Evolutionary conservation across 2,113 vertebrate genomes (phyloP).

Genomic region (Isurus oxyrinchus): DNA sequence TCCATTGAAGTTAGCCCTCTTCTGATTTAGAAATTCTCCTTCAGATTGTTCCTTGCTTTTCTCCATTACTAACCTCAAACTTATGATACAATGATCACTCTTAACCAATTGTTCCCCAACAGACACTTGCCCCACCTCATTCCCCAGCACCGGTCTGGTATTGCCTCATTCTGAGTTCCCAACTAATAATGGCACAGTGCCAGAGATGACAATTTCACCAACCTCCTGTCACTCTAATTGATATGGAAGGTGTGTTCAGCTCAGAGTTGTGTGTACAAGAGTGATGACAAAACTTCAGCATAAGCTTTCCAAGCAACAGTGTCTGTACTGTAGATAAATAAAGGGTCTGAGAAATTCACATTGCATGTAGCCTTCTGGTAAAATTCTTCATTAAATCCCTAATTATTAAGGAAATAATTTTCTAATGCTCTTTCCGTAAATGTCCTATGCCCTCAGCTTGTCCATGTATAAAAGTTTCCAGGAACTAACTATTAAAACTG

Average conservation of each 20-base stretch:
- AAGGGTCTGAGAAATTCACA: not conserved
- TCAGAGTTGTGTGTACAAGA: not conserved
- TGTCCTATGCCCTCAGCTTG: not conserved
- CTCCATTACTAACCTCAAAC: no score
- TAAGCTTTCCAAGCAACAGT: not conserved
- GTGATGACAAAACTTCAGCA: not conserved
- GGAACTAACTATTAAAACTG: not conserved
- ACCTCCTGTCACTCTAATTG: not conserved
- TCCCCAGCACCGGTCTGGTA: no score
- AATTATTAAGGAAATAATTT: not conserved
- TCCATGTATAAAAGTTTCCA: not conserved
- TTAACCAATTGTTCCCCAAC: no score
- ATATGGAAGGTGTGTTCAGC: not conserved
- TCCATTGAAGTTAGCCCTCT: no score
- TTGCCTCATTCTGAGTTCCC: no score
- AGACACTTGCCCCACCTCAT: no score
- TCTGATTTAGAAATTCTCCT: no score
- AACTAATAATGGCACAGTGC: not conserved
- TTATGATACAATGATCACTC: no score
- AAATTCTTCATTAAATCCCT: not conserved
- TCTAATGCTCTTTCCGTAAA: not conserved
- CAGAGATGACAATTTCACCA: not conserved
- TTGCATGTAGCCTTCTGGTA: not conserved
- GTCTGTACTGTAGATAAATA: not conserved
- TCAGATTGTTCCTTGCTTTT: no score